phyloP scores from a whole-genome alignment of 2,113 vertebrate genomes.

The Cyphomyrus discorhynchus region DNA sequence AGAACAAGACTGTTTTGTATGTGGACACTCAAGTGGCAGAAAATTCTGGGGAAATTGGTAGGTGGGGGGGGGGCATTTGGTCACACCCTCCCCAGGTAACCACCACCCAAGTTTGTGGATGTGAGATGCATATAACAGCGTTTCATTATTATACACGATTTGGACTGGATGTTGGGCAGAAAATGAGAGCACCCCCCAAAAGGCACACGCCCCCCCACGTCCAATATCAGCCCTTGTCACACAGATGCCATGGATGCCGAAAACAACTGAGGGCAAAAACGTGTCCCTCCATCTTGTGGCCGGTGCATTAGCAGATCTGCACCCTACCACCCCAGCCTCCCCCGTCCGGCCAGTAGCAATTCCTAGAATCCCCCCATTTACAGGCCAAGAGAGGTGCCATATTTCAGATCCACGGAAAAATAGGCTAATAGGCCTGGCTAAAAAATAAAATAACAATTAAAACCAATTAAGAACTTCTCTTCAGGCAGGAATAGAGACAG shows the following conservation, averaged over 20 bases:
- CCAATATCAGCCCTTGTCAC: neutral
- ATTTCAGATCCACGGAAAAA: neutral
- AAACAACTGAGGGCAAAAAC: neutral
- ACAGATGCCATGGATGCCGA: neutral
- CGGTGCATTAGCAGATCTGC: neutral
- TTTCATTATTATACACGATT: neutral
- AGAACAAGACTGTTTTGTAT: neutral
- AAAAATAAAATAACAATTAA: neutral
- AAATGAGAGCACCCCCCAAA: neutral
- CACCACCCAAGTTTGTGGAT: neutral
- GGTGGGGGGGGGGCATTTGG: neutral
- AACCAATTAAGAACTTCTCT: neutral
- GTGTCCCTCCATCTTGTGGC: neutral
- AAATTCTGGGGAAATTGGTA: neutral
- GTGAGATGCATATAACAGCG: neutral
- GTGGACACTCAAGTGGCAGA: neutral
- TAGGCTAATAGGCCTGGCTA: neutral
- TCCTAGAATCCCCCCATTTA: neutral
- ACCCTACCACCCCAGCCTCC: too few species aligned
- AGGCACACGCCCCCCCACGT: neutral
- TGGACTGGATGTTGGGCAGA: neutral
- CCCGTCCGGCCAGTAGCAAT: too few species aligned
- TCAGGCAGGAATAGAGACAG: neutral
- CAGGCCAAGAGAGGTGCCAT: neutral
- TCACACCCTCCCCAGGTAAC: neutral